These are phyloP conservation scores for Orthosia gothica DNA, from an alignment of 2,888 invertebrate genomes.

Conservation along the genomic window DNA sequence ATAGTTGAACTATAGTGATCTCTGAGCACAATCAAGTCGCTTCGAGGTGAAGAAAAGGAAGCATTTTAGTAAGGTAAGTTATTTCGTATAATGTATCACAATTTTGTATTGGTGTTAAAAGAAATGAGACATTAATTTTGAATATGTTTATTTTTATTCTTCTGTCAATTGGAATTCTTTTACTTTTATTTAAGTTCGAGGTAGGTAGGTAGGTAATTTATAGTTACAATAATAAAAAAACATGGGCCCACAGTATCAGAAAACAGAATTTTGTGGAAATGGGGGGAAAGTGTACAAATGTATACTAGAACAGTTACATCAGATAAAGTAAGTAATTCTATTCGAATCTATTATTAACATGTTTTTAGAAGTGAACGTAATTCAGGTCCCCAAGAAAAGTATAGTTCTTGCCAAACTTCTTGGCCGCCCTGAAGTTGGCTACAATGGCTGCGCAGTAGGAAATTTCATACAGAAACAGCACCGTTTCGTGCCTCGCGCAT, in stretches of 20 bases:
- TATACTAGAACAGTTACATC: not conserved
- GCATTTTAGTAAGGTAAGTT: conserved; percentile 19
- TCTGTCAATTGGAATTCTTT: not conserved
- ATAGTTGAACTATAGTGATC: conserved; percentile 55
- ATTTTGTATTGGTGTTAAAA: not conserved
- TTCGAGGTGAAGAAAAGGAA: conserved; percentile 23
- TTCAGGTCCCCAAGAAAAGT: no score
- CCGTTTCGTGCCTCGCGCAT: no score
- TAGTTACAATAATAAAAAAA: not conserved
- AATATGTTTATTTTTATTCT: conserved; percentile 5
- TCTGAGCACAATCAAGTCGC: conserved; percentile 41
- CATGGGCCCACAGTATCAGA: not conserved
- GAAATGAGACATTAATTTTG: conserved; percentile 8
- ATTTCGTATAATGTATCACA: conserved; percentile 11
- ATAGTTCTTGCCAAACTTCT: no score
- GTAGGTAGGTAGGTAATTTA: not conserved
- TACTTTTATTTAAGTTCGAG: no score
- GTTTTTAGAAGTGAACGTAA: no score
- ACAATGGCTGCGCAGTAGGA: no score
- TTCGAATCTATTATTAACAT: not conserved
- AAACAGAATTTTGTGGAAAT: not conserved
- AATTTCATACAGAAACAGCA: no score
- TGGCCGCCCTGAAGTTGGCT: no score
- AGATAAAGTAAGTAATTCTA: not conserved
- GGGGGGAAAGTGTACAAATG: not conserved